Evolutionary conservation across 1,140 invertebrate genomes (phyloP).

Genomic region (Drosophila arawakana): DNA sequence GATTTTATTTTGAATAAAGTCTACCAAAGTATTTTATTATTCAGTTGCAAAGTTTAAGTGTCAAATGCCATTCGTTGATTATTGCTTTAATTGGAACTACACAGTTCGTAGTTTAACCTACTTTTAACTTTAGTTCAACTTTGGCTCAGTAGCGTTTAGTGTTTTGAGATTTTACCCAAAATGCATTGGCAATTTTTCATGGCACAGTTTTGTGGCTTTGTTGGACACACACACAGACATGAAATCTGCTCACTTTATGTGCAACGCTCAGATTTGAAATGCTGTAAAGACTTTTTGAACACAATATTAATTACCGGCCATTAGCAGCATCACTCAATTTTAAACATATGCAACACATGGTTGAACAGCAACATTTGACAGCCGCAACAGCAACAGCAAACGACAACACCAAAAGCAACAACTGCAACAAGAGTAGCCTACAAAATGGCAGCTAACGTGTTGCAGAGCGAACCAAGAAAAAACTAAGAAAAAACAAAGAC

Average conservation of each 20-base stretch:
- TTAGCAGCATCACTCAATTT: conserved; percentile 79
- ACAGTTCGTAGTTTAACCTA: background rate
- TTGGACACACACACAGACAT: conserved; percentile 2
- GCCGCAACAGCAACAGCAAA: conserved; percentile 9
- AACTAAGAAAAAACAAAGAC: no score
- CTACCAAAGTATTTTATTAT: no score
- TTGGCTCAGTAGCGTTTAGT: background rate
- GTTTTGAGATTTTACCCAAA: conserved; percentile 17
- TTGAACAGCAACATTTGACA: conserved; percentile 4
- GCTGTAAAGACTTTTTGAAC: conserved; percentile 18
- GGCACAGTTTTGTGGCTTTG: conserved; percentile 10
- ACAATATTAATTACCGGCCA: conserved; percentile 74
- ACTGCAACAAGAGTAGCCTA: background rate
- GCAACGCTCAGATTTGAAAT: conserved; percentile 38
- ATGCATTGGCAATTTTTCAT: conserved; percentile 5
- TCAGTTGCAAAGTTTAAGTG: background rate
- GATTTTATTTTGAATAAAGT: no score
- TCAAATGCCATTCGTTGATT: background rate
- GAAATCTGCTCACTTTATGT: conserved; percentile 34
- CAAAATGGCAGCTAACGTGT: background rate
- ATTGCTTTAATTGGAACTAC: background rate
- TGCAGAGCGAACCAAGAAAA: conserved; percentile 1
- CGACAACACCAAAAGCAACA: conserved; percentile 12
- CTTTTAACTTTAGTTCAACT: background rate
- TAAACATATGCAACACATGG: conserved; percentile 63